These are phyloP conservation scores for Acanthornis magna DNA, from an alignment of 2,797 vertebrate species.

Conservation along the genomic window DNA sequence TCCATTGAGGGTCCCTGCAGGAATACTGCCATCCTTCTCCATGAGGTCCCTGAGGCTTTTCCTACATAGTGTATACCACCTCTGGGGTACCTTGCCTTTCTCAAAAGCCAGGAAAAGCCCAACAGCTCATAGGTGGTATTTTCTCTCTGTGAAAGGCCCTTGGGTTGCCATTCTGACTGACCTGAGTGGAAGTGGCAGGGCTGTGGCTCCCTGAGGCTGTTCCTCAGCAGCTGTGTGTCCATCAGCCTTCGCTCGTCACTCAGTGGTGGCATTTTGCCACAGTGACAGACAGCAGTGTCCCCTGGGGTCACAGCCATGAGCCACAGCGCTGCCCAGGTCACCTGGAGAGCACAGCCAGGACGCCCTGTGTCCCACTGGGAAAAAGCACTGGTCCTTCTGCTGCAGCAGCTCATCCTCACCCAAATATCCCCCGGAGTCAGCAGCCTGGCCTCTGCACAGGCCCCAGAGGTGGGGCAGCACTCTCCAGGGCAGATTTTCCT, in stretches of 20 bases:
- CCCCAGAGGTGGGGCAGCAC: neutral
- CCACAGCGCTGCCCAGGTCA: neutral
- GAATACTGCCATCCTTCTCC: neutral
- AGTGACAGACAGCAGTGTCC: neutral
- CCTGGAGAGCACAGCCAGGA: neutral
- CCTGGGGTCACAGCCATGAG: rapidly evolving
- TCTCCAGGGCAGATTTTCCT: neutral
- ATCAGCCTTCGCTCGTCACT: neutral
- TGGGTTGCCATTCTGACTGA: neutral
- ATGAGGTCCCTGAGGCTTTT: neutral
- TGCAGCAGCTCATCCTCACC: neutral
- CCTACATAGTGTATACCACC: rapidly evolving
- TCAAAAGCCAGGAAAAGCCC: neutral
- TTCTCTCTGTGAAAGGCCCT: neutral
- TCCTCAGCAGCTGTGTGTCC: neutral
- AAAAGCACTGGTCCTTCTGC: neutral
- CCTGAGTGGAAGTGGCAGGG: rapidly evolving
- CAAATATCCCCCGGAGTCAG: rapidly evolving
- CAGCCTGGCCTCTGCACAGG: neutral
- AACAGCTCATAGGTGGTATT: neutral
- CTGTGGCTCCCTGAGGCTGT: neutral
- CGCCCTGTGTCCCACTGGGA: neutral
- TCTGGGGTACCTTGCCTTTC: neutral
- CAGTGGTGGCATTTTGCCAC: neutral
- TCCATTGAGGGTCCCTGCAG: neutral